Evolutionary conservation across 2,113 vertebrate genomes (phyloP), one percentile per base, ranked within the genome.

Genomic region (Alaudala cheleensis): DNA sequence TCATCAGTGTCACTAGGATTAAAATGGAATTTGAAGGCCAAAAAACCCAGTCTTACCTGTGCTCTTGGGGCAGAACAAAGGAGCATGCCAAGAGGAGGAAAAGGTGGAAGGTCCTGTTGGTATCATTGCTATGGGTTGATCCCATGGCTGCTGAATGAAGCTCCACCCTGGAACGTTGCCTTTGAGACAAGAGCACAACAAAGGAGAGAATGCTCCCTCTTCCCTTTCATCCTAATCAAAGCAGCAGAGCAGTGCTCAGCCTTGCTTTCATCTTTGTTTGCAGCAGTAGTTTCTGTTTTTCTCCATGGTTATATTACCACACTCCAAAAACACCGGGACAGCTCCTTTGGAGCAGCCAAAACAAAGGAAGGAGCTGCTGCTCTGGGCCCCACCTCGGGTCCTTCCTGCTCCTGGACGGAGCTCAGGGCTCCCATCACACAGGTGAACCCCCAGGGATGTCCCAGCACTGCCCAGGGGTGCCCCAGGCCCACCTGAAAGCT

Each of bases 161-260:
- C 40, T 71, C 49, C 69, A 17, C 49, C 69, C 57, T 60, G 73
- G 49, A 81, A 56, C 47, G 62, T 8, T 71, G 34, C 40, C 44
- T 60, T 93, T 95, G 61, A 90, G 81, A 64, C 49, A 90, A 69
- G 44, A 67, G 20, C 4, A 49, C 40, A 65, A 61, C 44, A 71
- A 62, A 40, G 60, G 16, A 58, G 51, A 73, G 16, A 64, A 60
- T 3, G 2, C n/a, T 83, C 25, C 50, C 14, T 64, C 44, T 86
- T 90, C 34, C 61, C 93, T 95, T 91, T 92, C 78, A 91, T 85
- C 81, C 28, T 31, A 64, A 93, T 85, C 70, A 91, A 93, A 95
- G 90, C 71, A 85, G 81, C 53, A 91, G n/a, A 51, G 81, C 44
- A 40, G 24, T 26, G 66, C 61, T 74, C 47, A 77, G 51, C n/a